Evolutionary conservation across 1,140 invertebrate genomes (phyloP).

Genomic region (Drepana arcuata): DNA sequence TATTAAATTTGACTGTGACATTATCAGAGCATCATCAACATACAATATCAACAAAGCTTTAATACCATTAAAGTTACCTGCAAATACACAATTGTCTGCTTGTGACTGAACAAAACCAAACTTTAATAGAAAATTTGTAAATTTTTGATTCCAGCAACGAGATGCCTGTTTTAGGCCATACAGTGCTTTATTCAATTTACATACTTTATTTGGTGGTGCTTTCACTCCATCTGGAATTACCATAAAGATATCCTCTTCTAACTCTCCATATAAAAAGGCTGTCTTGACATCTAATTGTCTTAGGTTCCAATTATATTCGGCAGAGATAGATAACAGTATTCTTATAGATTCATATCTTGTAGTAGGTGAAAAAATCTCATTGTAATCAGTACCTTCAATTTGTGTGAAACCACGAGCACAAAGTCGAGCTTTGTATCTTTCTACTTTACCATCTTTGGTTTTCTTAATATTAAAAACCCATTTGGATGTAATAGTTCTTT

Average conservation of each 20-base stretch:
- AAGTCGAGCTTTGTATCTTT: conserved; percentile 13
- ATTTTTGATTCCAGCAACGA: conserved; percentile 25
- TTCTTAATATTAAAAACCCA: conserved; percentile 23
- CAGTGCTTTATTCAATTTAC: conserved; percentile 17
- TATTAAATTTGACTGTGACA: no score
- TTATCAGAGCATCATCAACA: conserved; percentile 27
- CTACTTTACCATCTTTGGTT: conserved; percentile 1
- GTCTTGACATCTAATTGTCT: conserved; percentile 14
- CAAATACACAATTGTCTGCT: conserved; percentile 27
- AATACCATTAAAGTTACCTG: conserved; percentile 10
- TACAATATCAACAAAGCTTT: conserved; percentile 22
- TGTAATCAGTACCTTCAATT: conserved; percentile 13
- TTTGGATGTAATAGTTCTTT: conserved; percentile 25
- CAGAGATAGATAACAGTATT: conserved; percentile 12
- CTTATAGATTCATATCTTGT: conserved; percentile 16
- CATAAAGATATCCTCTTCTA: conserved; percentile 58
- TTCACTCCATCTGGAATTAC: conserved; percentile 35
- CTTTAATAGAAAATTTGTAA: conserved; percentile 20
- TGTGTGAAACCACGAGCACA: conserved; percentile 15
- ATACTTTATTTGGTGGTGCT: conserved; percentile 13
- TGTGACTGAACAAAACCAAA: conserved; percentile 20
- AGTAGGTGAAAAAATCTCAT: conserved; percentile 16
- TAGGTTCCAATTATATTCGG: conserved; percentile 9
- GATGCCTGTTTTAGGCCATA: conserved; percentile 23
- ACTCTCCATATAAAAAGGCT: conserved; percentile 38